These are phyloP conservation scores for Nycticryphes semicollaris DNA, from an alignment of 2,113 vertebrate species.

Conservation along the genomic window DNA sequence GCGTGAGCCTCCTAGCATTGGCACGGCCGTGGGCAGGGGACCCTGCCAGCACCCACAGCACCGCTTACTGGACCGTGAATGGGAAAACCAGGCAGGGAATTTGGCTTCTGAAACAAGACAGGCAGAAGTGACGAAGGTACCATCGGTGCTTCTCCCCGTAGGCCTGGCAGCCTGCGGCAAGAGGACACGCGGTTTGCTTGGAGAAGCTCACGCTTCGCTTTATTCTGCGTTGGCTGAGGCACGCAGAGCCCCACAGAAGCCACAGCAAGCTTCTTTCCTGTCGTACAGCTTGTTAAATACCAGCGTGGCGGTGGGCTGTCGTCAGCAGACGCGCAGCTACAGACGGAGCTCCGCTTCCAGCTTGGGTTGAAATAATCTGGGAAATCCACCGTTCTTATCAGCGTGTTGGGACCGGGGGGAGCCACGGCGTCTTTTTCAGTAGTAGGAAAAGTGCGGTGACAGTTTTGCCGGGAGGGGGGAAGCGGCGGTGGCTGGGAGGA, in stretches of 20 bases:
- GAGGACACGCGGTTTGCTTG: neutral
- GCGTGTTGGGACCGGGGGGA: neutral
- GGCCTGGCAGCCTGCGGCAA: neutral
- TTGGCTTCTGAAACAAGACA: neutral
- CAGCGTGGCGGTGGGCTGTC: neutral
- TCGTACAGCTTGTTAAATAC: neutral
- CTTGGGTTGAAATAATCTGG: neutral
- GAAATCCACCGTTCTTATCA: neutral
- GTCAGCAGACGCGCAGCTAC: neutral
- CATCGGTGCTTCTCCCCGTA: neutral
- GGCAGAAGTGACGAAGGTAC: neutral
- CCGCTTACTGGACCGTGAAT: fast-evolving
- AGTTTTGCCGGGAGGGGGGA: neutral
- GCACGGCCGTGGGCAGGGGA: neutral
- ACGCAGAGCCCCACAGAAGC: neutral
- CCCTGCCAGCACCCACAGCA: neutral
- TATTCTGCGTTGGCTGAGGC: neutral
- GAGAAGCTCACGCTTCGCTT: neutral
- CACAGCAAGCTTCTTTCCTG: neutral
- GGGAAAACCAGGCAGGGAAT: fast-evolving
- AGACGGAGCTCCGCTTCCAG: neutral
- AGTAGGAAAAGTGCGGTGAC: neutral
- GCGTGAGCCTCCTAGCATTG: neutral
- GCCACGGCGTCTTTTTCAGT: neutral
- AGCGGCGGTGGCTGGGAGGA: neutral